Conservation (phyloP, 2,113 vertebrate genomes). For the Gracilinanus agilis region DNA sequence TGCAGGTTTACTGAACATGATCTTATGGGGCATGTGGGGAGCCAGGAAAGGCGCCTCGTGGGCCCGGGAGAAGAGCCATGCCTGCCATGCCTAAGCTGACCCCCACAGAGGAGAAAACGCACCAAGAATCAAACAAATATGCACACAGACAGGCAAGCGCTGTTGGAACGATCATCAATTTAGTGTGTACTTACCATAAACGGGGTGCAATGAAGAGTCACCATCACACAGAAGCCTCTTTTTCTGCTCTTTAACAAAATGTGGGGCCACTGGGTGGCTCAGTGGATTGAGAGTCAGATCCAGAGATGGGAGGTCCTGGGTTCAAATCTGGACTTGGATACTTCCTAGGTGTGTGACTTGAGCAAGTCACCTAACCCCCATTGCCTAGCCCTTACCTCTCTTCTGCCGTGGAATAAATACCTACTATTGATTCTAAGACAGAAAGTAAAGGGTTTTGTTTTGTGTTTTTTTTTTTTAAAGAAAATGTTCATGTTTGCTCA, state of each 20-base stretch:
- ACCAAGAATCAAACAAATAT: neutral
- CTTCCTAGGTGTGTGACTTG: too few relatives aligned
- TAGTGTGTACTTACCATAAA: neutral
- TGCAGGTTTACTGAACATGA: neutral
- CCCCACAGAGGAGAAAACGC: neutral
- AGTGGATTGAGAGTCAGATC: too few relatives aligned
- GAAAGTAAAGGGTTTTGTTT: too few relatives aligned
- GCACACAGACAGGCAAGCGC: too few relatives aligned
- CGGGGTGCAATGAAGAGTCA: neutral
- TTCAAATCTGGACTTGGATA: too few relatives aligned
- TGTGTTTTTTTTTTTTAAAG: neutral
- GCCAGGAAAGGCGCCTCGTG: neutral
- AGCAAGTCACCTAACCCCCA: too few relatives aligned
- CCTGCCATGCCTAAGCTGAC: neutral
- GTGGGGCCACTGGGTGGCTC: too few relatives aligned
- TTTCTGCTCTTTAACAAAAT: neutral
- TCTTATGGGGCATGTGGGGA: neutral
- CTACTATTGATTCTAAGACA: too few relatives aligned
- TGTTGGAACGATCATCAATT: neutral
- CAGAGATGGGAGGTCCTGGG: too few relatives aligned
- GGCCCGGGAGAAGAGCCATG: neutral
- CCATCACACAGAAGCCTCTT: neutral
- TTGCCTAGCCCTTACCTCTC: too few relatives aligned
- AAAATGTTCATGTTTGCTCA: neutral
- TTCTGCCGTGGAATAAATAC: too few relatives aligned